Conservation (phyloP, 2,113 vertebrate species). For the Craseonycteris thonglongyai region DNA sequence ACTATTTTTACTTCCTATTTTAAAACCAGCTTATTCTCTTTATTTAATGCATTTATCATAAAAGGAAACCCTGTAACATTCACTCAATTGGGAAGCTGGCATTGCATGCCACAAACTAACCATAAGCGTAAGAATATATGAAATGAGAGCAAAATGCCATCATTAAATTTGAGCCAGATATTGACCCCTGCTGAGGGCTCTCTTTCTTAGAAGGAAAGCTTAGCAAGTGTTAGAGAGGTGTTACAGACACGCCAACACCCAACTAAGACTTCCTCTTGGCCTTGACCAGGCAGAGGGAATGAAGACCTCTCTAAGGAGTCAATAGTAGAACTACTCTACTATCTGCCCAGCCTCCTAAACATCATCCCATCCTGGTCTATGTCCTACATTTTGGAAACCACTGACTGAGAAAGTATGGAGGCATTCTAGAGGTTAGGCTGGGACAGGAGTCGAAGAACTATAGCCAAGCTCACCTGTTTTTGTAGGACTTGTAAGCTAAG, state of each 20-base stretch:
- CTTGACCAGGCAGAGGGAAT: neutral
- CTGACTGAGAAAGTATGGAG: neutral
- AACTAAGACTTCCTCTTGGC: neutral
- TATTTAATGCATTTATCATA: neutral
- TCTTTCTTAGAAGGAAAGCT: neutral
- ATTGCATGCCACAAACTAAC: neutral
- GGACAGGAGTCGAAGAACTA: neutral
- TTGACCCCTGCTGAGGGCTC: neutral
- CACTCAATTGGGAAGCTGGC: neutral
- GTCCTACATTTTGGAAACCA: neutral
- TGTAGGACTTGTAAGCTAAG: neutral
- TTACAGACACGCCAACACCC: fast-evolving
- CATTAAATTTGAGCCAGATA: neutral
- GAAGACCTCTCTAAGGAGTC: neutral
- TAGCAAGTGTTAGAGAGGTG: neutral
- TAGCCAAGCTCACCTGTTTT: neutral
- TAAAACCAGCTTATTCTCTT: neutral
- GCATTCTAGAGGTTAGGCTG: neutral
- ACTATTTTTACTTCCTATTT: neutral
- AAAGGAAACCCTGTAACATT: neutral
- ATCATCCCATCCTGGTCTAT: neutral
- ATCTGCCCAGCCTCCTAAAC: neutral
- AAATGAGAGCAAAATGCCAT: neutral
- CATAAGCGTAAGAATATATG: neutral
- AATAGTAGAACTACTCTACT: neutral